Evolutionary conservation across 2,113 vertebrate species (phyloP).

Genomic region (Ammodytes dubius): DNA sequence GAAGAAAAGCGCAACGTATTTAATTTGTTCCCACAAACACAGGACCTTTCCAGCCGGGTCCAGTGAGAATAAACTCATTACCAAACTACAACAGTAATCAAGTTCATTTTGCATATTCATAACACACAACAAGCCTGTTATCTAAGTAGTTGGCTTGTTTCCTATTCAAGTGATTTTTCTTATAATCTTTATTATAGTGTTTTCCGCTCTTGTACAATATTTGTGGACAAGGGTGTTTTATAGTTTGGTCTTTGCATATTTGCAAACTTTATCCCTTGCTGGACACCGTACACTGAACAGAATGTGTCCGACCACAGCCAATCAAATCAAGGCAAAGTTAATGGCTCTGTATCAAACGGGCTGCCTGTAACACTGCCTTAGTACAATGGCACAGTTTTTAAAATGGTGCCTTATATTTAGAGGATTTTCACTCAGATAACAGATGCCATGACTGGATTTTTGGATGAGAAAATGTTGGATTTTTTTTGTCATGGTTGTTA

Average conservation of each 20-base stretch:
- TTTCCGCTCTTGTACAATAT: background rate
- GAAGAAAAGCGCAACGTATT: background rate
- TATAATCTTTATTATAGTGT: background rate
- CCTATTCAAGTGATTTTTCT: background rate
- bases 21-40: constrained; percentile 2
- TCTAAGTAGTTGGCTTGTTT: background rate
- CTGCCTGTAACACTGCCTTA: background rate
- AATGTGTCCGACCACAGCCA: background rate
- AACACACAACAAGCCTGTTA: background rate
- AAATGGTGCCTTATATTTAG: constrained; percentile 28
- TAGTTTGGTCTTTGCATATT: background rate
- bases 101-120: background rate
- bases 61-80: constrained; percentile 11
- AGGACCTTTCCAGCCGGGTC: background rate
- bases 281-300: background rate
- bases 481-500: constrained; percentile 8
- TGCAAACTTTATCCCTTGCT: constrained; percentile 1
- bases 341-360: background rate
- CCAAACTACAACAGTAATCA: constrained; percentile 26
- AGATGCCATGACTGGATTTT: constrained; percentile 60
- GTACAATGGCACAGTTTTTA: background rate
- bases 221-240: background rate
- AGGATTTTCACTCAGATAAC: constrained; percentile 59
- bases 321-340: background rate
- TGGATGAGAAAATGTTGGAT: constrained; percentile 37